phyloP scores from a whole-genome alignment of 1,140 invertebrate species.

The Drosophila azteca region DNA sequence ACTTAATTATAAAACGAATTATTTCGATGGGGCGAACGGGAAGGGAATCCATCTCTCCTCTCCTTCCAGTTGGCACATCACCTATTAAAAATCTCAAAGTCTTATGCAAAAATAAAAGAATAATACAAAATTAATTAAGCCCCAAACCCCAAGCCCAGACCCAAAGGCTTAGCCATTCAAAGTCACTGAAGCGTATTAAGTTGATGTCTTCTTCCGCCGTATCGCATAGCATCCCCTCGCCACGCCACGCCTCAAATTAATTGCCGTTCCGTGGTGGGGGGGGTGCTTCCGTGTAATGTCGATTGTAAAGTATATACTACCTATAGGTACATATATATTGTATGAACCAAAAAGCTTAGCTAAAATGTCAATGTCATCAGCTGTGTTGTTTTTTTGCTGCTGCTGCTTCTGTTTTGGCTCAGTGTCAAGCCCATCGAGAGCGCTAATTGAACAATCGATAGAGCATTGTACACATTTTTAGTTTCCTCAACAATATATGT shows the following conservation, averaged over 20 bases:
- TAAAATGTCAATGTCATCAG: conserved; percentile 76
- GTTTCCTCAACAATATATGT: conserved; percentile 4
- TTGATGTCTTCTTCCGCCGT: background rate
- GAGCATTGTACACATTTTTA: conserved; percentile 38
- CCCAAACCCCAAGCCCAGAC: too few relatives aligned
- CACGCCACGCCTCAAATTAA: conserved; percentile 38
- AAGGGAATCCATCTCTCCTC: background rate
- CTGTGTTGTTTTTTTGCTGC: conserved; percentile 6
- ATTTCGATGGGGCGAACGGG: conserved; percentile 2
- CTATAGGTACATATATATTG: conserved; percentile 4
- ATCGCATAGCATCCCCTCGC: background rate
- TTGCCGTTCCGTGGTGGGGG: conserved; percentile 13
- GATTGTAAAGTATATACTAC: conserved; percentile 38
- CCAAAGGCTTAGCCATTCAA: background rate
- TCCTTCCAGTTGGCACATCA: conserved; percentile 4
- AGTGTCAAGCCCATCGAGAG: conserved; percentile 57
- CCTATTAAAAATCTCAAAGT: conserved; percentile 13
- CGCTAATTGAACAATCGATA: conserved; percentile 79
- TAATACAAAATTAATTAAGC: too few relatives aligned
- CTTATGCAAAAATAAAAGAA: conserved; percentile 55
- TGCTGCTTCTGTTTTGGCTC: conserved; percentile 28
- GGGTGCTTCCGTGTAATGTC: conserved; percentile 66
- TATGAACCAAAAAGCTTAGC: conserved; percentile 44
- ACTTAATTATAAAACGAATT: conserved; percentile 57
- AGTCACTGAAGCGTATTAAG: conserved; percentile 53